Conservation (phyloP, 2,113 vertebrate species). For the Burhinus bistriatus region DNA sequence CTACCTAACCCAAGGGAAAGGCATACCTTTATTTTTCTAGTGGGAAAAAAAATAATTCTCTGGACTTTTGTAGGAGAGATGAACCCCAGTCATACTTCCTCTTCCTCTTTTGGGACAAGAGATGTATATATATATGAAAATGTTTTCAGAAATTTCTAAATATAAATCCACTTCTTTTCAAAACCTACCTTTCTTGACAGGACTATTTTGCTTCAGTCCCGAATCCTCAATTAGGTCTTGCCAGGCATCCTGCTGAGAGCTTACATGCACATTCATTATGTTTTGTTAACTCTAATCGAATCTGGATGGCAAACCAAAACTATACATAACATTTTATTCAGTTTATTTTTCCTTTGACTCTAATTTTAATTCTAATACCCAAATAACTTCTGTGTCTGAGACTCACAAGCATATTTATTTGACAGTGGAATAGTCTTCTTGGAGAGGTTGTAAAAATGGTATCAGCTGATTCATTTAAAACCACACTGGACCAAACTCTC, state of each 20-base stretch:
- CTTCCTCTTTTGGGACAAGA: background rate
- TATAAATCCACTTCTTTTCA: background rate
- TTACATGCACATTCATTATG: background rate
- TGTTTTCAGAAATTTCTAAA: background rate
- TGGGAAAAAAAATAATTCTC: background rate
- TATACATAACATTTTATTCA: background rate
- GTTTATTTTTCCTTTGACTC: conserved; percentile 28
- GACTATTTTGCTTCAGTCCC: background rate
- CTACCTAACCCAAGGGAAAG: background rate
- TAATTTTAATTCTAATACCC: conserved; percentile 19
- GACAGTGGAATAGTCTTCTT: background rate
- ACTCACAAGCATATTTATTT: background rate
- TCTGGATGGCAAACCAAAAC: background rate
- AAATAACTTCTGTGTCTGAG: background rate
- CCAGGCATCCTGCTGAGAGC: background rate
- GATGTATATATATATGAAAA: background rate
- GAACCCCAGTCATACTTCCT: background rate
- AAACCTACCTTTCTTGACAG: background rate
- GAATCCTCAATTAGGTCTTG: background rate
- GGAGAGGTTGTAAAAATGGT: background rate
- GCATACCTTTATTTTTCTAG: background rate
- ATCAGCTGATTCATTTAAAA: background rate
- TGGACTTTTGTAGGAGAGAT: background rate
- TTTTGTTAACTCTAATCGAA: conserved; percentile 12
- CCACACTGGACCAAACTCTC: background rate